phyloP scores from a whole-genome alignment of 2,113 vertebrate species.

The Glaucidium brasilianum region DNA sequence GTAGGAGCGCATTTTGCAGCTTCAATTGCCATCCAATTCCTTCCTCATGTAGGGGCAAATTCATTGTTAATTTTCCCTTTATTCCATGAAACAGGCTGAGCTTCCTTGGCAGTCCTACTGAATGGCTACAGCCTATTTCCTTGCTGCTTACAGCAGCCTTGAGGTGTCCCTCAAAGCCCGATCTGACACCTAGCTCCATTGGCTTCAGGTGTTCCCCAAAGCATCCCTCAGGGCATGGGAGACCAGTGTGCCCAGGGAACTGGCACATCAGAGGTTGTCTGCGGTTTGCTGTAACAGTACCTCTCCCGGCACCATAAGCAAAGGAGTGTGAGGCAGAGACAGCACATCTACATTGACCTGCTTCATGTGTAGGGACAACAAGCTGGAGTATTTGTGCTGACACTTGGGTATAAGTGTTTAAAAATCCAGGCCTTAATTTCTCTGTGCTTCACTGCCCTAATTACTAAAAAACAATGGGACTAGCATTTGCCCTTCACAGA shows the following conservation, averaged over 20 bases:
- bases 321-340: accelerated
- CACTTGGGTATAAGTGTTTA: neutral
- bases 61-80: neutral
- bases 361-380: accelerated
- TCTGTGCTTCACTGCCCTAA: neutral
- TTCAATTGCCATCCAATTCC: neutral
- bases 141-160: neutral
- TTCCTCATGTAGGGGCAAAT: neutral
- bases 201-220: neutral
- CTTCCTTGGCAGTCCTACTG: neutral
- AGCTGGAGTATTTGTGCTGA: neutral
- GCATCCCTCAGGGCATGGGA: accelerated
- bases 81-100: neutral
- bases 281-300: neutral
- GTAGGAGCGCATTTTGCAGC: neutral
- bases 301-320: neutral
- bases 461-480: neutral
- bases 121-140: neutral
- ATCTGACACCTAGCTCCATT: neutral
- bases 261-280: accelerated
- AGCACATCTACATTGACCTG: accelerated
- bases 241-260: accelerated
- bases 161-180: neutral
- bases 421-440: neutral
- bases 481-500: neutral